Conservation (phyloP, 2,888 invertebrate genomes). For the Agrotis clavis region DNA sequence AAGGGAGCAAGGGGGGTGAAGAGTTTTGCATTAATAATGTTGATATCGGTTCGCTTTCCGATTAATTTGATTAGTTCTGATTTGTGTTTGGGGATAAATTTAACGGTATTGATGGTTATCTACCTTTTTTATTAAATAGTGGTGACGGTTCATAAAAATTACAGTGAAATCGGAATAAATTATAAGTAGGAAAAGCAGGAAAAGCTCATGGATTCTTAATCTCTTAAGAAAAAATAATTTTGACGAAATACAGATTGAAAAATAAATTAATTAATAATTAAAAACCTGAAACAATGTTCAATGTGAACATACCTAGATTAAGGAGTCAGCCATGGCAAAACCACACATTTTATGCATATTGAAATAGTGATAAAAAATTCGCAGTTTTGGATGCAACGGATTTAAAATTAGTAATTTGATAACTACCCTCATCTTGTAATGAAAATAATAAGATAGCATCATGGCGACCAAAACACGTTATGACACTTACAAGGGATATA, state of each 20-base stretch:
- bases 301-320: background rate
- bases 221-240: background rate
- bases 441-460: constrained; percentile 4
- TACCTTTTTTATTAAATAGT: constrained; percentile 40
- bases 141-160: background rate
- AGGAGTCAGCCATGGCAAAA: too few species aligned
- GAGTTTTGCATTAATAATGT: constrained; percentile 90
- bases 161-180: too few species aligned
- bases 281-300: too few species aligned
- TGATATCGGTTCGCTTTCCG: constrained; percentile 87
- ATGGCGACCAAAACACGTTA: constrained; percentile 33
- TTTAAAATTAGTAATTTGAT: constrained; percentile 9
- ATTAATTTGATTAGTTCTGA: constrained; percentile 90
- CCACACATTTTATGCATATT: too few species aligned
- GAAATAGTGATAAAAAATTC: too few species aligned
- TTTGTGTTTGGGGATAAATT: constrained; percentile 75
- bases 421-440: background rate
- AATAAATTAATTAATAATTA: too few species aligned
- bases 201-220: background rate
- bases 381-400: too few species aligned
- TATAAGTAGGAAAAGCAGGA: too few species aligned
- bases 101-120: constrained; percentile 63
- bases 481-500: constrained; percentile 31
- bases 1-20: constrained; percentile 67
- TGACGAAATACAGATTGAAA: background rate